phyloP scores from a whole-genome alignment of 2,113 vertebrate species.

The Aix galericulata region DNA sequence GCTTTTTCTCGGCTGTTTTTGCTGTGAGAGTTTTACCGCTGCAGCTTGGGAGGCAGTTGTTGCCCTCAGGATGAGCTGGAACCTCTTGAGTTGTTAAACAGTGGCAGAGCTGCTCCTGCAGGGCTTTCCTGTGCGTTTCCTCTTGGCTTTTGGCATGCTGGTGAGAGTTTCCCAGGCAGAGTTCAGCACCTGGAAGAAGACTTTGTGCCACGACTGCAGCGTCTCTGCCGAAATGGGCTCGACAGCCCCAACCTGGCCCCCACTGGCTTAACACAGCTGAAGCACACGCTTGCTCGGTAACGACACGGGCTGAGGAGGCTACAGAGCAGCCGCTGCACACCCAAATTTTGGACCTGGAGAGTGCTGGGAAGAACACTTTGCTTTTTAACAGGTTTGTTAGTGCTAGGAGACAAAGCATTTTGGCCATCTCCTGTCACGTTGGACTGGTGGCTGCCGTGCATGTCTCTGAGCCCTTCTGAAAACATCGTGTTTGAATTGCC shows the following conservation, averaged over 20 bases:
- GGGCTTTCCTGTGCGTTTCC: neutral
- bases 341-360: neutral
- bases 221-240: neutral
- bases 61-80: neutral
- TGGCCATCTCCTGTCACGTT: neutral
- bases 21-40: neutral
- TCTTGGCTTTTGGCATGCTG: neutral
- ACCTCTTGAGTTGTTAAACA: neutral
- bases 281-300: neutral
- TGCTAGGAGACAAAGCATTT: neutral
- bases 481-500: neutral
- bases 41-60: neutral
- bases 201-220: rapidly evolving
- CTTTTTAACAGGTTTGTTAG: conserved; percentile 11
- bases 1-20: neutral
- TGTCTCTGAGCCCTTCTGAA: neutral
- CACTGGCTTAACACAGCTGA: neutral
- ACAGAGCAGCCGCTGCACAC: neutral
- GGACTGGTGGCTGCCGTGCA: neutral
- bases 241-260: neutral
- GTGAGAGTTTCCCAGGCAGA: neutral
- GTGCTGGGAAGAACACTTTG: neutral
- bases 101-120: neutral
- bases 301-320: neutral
- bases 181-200: neutral